phyloP scores from a whole-genome alignment of 1,140 invertebrate genomes.

The Apocrypta bakeri region DNA sequence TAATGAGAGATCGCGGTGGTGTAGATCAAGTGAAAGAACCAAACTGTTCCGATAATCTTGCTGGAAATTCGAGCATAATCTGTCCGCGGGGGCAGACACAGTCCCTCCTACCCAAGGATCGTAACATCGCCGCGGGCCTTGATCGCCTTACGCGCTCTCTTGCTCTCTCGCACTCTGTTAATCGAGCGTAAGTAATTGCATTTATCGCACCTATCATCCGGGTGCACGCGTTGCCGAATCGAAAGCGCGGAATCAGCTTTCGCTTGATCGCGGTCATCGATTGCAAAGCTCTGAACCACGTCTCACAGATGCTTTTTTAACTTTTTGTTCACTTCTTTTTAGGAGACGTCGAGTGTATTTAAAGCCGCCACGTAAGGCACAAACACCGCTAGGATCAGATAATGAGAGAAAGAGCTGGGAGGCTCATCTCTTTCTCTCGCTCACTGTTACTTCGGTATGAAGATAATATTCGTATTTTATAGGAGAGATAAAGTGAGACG shows the following conservation, averaged over 20 bases:
- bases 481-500: conserved; percentile 43
- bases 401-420: conserved; percentile 44
- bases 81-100: conserved; percentile 42
- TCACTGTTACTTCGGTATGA: conserved; percentile 32
- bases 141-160: neutral
- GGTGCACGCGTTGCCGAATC: conserved; percentile 58
- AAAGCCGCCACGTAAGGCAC: conserved; percentile 36
- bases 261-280: conserved; percentile 66
- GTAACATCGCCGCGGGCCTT: too few species aligned
- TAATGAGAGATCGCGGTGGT: conserved; percentile 49
- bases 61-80: conserved; percentile 70
- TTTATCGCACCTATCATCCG: conserved; percentile 74
- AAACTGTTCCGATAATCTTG: conserved; percentile 67
- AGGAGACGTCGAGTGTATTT: conserved; percentile 27
- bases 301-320: neutral
- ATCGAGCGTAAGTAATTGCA: conserved; percentile 76
- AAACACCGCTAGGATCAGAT: conserved; percentile 47
- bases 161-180: conserved; percentile 66
- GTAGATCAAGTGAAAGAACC: conserved; percentile 41
- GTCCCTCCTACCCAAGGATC: neutral
- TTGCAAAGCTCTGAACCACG: conserved; percentile 7
- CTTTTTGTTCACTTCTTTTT: neutral
- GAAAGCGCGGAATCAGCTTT: conserved; percentile 64
- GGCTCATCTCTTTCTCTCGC: conserved; percentile 2
- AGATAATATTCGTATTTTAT: conserved; percentile 50